Conservation (phyloP, 1,140 invertebrate species). For the Eumeta japonica region DNA sequence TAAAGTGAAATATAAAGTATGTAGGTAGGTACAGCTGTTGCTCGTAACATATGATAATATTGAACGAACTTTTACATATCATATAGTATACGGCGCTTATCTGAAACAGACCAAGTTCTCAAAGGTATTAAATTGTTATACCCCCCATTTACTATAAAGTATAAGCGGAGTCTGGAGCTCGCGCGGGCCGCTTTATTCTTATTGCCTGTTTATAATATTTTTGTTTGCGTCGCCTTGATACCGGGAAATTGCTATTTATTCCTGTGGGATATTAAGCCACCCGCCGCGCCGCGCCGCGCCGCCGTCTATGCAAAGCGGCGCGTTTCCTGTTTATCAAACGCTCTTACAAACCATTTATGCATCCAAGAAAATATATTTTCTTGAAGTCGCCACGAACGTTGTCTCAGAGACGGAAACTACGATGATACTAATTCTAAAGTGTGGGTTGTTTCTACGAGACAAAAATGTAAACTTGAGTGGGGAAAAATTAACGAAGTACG, state of each 20-base stretch:
- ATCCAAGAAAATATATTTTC: constrained; percentile 2
- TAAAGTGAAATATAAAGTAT: no score
- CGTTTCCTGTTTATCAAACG: constrained; percentile 25
- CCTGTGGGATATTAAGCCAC: constrained; percentile 31
- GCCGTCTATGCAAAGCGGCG: constrained; percentile 16
- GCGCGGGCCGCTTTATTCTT: constrained; percentile 12
- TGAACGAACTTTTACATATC: constrained; percentile 13
- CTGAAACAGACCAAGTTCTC: no score
- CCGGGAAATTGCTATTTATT: constrained; percentile 27
- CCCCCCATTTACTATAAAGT: constrained; percentile 27
- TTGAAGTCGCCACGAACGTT: background rate
- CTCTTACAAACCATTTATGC: constrained; percentile 5
- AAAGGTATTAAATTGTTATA: constrained; percentile 24
- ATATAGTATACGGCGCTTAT: no score
- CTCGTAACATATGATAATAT: constrained; percentile 7
- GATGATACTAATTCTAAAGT: background rate
- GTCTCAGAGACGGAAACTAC: background rate
- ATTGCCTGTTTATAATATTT: constrained; percentile 31
- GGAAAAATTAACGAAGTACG: no score
- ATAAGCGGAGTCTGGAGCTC: constrained; percentile 18
- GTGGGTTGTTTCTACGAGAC: background rate
- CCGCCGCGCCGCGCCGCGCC: constrained; percentile 14
- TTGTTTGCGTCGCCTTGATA: constrained; percentile 22
- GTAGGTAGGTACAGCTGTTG: constrained; percentile 37
- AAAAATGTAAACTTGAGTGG: no score